Conservation (phyloP, 2,888 invertebrate genomes). For the Xestobium rufovillosum region DNA sequence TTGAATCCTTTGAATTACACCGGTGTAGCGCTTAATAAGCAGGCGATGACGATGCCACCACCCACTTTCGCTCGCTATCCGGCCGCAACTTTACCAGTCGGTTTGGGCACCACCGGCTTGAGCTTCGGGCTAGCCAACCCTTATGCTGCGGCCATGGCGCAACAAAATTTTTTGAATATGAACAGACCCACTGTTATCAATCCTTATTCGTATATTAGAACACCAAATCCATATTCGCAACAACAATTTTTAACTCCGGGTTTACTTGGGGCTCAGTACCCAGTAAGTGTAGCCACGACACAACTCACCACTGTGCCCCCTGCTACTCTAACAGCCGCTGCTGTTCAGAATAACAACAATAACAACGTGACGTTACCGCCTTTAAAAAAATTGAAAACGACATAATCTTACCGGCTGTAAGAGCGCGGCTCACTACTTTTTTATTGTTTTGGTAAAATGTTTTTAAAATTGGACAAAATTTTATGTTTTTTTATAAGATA, state of each 20-base stretch:
- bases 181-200: slow-evolving; percentile 39
- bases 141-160: slow-evolving; percentile 35
- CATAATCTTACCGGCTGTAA: slow-evolving; percentile 45
- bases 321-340: slow-evolving; percentile 36
- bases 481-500: slow-evolving; percentile 15
- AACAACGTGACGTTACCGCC: slow-evolving; percentile 64
- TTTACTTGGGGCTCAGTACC: slow-evolving; percentile 40
- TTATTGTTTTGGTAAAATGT: slow-evolving; percentile 20
- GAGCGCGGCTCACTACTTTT: slow-evolving; percentile 12
- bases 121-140: slow-evolving; percentile 35
- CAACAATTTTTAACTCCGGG: slow-evolving; percentile 34
- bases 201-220: slow-evolving; percentile 45
- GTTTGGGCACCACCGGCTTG: slow-evolving; percentile 34
- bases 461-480: slow-evolving; percentile 14
- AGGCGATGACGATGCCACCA: slow-evolving; percentile 43
- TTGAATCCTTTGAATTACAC: slow-evolving; percentile 60
- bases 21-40: slow-evolving; percentile 63
- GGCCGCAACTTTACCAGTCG: slow-evolving; percentile 28
- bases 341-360: slow-evolving; percentile 45
- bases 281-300: slow-evolving; percentile 42
- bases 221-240: slow-evolving; percentile 31
- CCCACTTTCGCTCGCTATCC: slow-evolving; percentile 34
- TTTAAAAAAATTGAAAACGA: slow-evolving; percentile 87
- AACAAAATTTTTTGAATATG: slow-evolving; percentile 34
- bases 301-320: slow-evolving; percentile 35